Base-by-base conservation (phyloP, 2,113 vertebrate genomes). In the Myrmecophaga tridactyla region DNA sequence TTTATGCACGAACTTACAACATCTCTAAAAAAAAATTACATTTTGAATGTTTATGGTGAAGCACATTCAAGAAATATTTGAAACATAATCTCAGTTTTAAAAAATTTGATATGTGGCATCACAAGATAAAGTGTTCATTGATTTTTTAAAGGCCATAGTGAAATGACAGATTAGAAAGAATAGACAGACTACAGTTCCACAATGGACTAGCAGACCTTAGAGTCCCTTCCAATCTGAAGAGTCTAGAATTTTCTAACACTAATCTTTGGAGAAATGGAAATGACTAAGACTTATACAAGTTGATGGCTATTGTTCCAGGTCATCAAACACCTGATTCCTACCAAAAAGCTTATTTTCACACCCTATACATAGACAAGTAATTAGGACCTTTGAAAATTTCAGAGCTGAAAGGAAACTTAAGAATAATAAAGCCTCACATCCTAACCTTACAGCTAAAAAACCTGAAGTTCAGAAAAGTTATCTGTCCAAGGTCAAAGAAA, bases 221-320 rank as follows among this genome's bases (percentile, higher is more conserved):
- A 6, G 27, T 17, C 17, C 63, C 56, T 27, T 15, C 25, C 7
- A 18, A 2, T 9, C 39, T 7, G 21, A 7, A 56, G 43, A 69
- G 17, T 25, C 27, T 18, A 2, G 23, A 11, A 18, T n/a, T 82
- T 53, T 18, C 53, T 17, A 43, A 1, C 23, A 25, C 14, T 13
- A 15, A 3, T 36, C 41, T 63, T 21, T 67, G 65, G 6, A 67
- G 60, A 86, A 80, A 34, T 10, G 82, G 41, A 69, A 25, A 78
- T 6, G 13, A 41, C n/a, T 3, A 51, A 75, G 39, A 63, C 27
- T 53, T 9, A 1, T 1, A 2, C 10, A 23, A n/a, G 29, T 0
- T 20, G 39, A 29, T 1, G 7, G 75, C 25, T 27, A 41, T 17
- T 20, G 5, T 27, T 29, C 25, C 1, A 14, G 5, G 58, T 27